Evolutionary conservation across 2,797 vertebrate genomes (phyloP).

Genomic region (Amphiprion clarkii): DNA sequence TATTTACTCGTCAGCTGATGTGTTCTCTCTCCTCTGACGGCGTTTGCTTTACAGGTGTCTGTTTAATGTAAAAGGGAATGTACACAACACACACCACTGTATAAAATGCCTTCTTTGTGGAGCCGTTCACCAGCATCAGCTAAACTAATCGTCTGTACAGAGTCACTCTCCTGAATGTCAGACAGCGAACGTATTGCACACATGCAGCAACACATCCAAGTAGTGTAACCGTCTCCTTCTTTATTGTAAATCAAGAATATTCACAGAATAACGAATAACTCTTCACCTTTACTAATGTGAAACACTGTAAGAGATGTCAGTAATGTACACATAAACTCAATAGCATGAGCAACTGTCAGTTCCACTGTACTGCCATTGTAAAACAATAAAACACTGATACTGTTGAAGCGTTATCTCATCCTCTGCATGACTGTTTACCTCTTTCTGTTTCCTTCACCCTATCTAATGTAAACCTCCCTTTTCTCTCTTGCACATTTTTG

Average conservation of each 20-base stretch:
- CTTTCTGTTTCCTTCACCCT: neutral
- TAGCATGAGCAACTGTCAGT: slow-evolving; percentile 78
- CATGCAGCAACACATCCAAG: slow-evolving; percentile 52
- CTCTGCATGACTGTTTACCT: neutral
- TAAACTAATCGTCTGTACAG: slow-evolving; percentile 53
- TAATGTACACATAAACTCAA: slow-evolving; percentile 66
- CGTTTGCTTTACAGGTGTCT: slow-evolving; percentile 71
- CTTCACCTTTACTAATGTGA: slow-evolving; percentile 65
- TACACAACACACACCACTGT: slow-evolving; percentile 64
- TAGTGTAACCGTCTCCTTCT: slow-evolving; percentile 42
- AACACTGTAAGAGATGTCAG: slow-evolving; percentile 66
- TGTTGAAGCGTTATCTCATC: slow-evolving; percentile 35
- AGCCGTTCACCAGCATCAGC: slow-evolving; percentile 71
- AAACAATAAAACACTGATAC: slow-evolving; percentile 78
- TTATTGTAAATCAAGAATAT: slow-evolving; percentile 41
- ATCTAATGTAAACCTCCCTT: neutral
- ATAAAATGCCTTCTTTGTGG: slow-evolving; percentile 71
- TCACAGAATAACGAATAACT: slow-evolving; percentile 54
- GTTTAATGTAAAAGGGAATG: slow-evolving; percentile 58
- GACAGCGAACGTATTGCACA: slow-evolving; percentile 64
- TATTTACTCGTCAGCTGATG: slow-evolving; percentile 37
- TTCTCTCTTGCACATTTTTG: neutral
- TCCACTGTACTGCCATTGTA: slow-evolving; percentile 82
- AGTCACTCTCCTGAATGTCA: slow-evolving; percentile 75
- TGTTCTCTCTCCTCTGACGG: slow-evolving; percentile 27